Evolutionary conservation across 2,797 vertebrate species (phyloP), one percentile per base, ranked within the genome.

Genomic region (Peromyscus eremicus): DNA sequence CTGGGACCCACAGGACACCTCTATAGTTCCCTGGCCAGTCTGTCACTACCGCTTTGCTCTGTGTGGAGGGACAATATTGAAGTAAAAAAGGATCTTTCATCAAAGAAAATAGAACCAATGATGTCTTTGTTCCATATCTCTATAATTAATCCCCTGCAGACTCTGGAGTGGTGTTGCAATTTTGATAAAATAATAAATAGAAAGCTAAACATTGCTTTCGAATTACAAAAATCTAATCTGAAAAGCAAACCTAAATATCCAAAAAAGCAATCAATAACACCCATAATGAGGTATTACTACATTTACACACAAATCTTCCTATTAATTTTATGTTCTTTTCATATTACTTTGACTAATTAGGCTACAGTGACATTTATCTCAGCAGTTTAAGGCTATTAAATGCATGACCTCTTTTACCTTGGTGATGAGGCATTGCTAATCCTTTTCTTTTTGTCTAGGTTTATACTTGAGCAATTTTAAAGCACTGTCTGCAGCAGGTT

Each of bases 391-490:
- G 16, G 29, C 19, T 93, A 43, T 55, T 92, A 86, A 93, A 40
- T 64, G n/a, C 4, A 70, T 5, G 75, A 40, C 23, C 2, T 0
- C 43, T 80, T 87, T 46, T 60, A 6, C 70, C 34, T 55, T 5
- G 60, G 11, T 81, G 46, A 29, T 25, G 21, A 90, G 34, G 0
- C 27, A 81, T 37, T 75, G 16, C 37, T 70, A 40, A n/a, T 92
- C 43, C 11, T 95, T 89, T 86, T 46, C 5, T 86, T 81, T 57
- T 43, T 92, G 68, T 81, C 52, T 71, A 84, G 37, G 13, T 55
- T 93, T 46, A 66, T 46, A 94, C 43, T 89, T 89, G 80, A 96
- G 82, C 55, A 81, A 84, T 86, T 68, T 84, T 82, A 60, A 46
- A 95, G 46, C 71, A 32, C 81, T n/a, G 7, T 49, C 46, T 29